A percentile compares a stretch with the other conserved stretches of the same genome.
Conservation (phyloP, 1,140 invertebrate species). For the Drosophila jambulina region DNA sequence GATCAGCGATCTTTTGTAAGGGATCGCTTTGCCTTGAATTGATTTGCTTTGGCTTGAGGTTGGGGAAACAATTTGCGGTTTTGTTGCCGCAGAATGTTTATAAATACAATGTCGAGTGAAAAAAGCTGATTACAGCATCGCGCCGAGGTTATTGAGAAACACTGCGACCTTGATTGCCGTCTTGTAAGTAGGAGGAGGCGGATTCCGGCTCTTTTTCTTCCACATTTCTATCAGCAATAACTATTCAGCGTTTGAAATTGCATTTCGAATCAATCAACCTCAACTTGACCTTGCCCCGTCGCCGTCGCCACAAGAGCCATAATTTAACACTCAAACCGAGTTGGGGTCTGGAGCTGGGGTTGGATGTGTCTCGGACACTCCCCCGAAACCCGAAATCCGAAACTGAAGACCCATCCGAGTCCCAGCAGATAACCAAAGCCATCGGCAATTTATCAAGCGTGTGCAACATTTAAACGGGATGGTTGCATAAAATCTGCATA, state of each 20-base stretch:
- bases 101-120: slow-evolving; percentile 31
- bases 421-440: slow-evolving; percentile 52
- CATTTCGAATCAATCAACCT: slow-evolving; percentile 78
- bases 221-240: slow-evolving; percentile 30
- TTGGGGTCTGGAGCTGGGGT: slow-evolving; percentile 29
- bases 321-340: slow-evolving; percentile 58
- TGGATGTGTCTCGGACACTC: slow-evolving; percentile 53
- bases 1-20: slow-evolving; percentile 34
- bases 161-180: slow-evolving; percentile 44
- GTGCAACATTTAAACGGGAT: slow-evolving; percentile 71
- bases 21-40: slow-evolving; percentile 47
- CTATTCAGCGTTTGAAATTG: slow-evolving; percentile 44
- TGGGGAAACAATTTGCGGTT: slow-evolving; percentile 72
- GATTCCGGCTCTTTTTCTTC: slow-evolving; percentile 7
- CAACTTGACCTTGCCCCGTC: slow-evolving; percentile 71
- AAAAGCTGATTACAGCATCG: slow-evolving; percentile 61
- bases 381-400: slow-evolving; percentile 17
- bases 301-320: slow-evolving; percentile 49
- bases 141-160: slow-evolving; percentile 36
- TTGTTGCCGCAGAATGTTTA: slow-evolving; percentile 41
- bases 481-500: slow-evolving; percentile 78
- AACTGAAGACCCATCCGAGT: slow-evolving; percentile 5
- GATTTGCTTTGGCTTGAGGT: slow-evolving; percentile 49
- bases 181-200: slow-evolving; percentile 38
- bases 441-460: slow-evolving; percentile 68